phyloP scores from a whole-genome alignment of 2,113 vertebrate genomes.

The Syngnathus typhle region DNA sequence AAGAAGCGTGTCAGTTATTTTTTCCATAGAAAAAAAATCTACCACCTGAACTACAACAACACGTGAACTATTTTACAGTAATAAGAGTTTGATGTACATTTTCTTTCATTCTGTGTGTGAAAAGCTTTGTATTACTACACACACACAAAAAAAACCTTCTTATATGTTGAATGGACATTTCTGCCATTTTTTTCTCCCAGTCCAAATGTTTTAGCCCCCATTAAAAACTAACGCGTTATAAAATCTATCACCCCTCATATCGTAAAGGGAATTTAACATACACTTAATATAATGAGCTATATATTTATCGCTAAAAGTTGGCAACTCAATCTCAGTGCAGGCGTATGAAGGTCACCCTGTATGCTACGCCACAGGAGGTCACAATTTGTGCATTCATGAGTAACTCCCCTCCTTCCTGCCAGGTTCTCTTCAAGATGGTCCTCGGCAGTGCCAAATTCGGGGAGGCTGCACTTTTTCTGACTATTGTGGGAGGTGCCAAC shows the following conservation, averaged over 20 bases:
- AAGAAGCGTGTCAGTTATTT: neutral
- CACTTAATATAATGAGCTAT: neutral
- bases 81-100: neutral
- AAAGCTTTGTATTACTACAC: neutral
- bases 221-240: neutral
- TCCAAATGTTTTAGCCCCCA: neutral
- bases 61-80: too few relatives aligned
- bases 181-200: neutral
- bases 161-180: neutral
- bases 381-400: conserved; percentile 15
- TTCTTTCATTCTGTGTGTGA: neutral
- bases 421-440: conserved; percentile 97
- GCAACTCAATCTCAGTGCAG: conserved; percentile 5
- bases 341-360: conserved; percentile 7
- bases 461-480: conserved; percentile 92
- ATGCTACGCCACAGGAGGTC: conserved; percentile 22
- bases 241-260: neutral
- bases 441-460: conserved; percentile 94
- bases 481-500: conserved; percentile 85
- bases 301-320: too few relatives aligned
- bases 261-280: neutral
- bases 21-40: neutral
- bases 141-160: neutral
- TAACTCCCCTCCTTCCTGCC: conserved; percentile 21
- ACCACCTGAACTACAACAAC: too few relatives aligned